Base-by-base conservation (phyloP, 2,888 invertebrate species). In the Ectemnius lituratus region DNA sequence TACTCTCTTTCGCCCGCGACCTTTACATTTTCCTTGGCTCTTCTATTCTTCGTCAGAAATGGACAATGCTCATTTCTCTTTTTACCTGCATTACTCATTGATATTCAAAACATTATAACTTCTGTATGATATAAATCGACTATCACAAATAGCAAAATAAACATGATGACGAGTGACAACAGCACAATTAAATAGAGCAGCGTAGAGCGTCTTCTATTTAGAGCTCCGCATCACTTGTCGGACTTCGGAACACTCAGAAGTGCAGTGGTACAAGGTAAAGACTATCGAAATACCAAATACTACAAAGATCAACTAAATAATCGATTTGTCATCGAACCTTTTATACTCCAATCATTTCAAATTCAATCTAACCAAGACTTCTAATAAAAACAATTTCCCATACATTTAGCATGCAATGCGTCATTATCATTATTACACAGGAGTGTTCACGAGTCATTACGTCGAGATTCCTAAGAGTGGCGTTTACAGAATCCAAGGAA, bases 201-300 rank as follows among this genome's bases (percentile, higher is more conserved):
- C 63, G 45, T 2, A 11, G 37, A 37, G 37, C 37, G 49, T 52
- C 8, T 4, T 20, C 37, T 47, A 58, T 61, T 71, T 37, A 47
- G 62, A 68, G 57, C 72, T 58, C 52, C 49, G 66, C 23, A 23
- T 61, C 78, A 80, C 81, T 86, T 84, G 81, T 66, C 66, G 73
- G 86, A 80, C 81, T 85, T 86, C 84, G 73, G 84, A 87, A 85
- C 79, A 72, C 82, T 70, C 52, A 72, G 69, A 85, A 86, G 85
- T 85, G 86, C 84, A 68, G 61, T 59, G 74, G 69, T 61, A 62
- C 84, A 82, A 86, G 85, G 81, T 83, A 81, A 84, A 68, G 70
- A 73, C 45, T 67, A 37, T 5, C 45, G 45, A 45, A 28, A 28
- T 47, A 58, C 57, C 4, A 4, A 4, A 16, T n/a, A 4, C 23